Base-by-base conservation (phyloP, 2,888 invertebrate genomes). In the Lasioglossum lativentre region DNA sequence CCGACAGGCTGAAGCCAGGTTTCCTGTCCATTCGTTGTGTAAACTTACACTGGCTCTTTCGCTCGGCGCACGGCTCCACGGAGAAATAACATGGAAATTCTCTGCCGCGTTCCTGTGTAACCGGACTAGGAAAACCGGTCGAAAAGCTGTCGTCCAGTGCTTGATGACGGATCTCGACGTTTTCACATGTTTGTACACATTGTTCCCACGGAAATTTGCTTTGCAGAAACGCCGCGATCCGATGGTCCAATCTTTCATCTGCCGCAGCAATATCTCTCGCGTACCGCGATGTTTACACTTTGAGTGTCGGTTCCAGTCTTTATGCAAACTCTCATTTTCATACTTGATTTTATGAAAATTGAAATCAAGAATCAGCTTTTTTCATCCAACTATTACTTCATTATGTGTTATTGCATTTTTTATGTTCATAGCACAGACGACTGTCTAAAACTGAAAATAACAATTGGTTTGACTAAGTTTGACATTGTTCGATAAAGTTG, bases 41-140 rank as follows among this genome's bases (percentile, higher is more conserved):
- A 78, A 83, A 83, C 78, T 79, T 83, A 83, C 75, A 71, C 75
- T 71, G 75, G 70, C 42, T 70, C 82, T 78, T 52, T 77, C 27
- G 42, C 30, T 23, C 45, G 4, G 77, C 42, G 30, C 52, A 56
- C 52, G 34, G 34, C 74, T 75, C 34, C 74, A 30, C 42, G n/a
- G 63, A 47, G 81, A 47, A 76, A 76, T 76, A 76, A 76, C 71
- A 59, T 73, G 38, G 73, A 78, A 82, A 82, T 72, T 78, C 82
- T 78, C 78, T 34, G 47, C 42, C 59, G 30, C 77, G 78, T 78
- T 45, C 47, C 78, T 70, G 38, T 68, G 56, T 42, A 68, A 72
- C 47, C 45, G 68, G 47, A 63, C 59, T 72, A 72, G 74, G 66
- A 70, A 74, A 70, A 75, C 70, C 45, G 34, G 42, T 19, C 75